Evolutionary conservation across 2,888 invertebrate species (phyloP), one percentile per base, ranked within the genome.

Genomic region (Eilema griseolum): DNA sequence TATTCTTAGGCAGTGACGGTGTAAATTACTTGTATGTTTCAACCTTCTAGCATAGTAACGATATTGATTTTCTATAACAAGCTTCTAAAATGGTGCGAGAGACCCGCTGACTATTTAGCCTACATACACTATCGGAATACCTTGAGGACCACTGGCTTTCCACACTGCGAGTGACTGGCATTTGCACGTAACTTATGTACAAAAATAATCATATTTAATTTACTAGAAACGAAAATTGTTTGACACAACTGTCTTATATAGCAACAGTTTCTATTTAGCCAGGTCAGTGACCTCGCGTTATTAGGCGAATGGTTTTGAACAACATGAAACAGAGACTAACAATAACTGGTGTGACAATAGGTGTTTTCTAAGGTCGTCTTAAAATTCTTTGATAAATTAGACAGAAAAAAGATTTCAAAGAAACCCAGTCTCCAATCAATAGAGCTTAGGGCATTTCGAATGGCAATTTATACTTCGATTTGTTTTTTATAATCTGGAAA

Each of bases 301-400:
- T 46, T n/a, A n/a, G 26, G 28, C 46, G n/a, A 67, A 61, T 67
- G 61, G n/a, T 61, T 28, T 67, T 31, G 7, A 41, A 31, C 46
- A 61, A 46, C 28, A 60, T 61, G n/a, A 61, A 67, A 67, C 46
- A 46, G 23, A 46, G 67, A 67, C 28, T 8, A 24, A 57, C 23
- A 24, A 14, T 16, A 24, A 59, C 12, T 14, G 23, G 57, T 24
- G 4, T 66, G 60, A 67, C 41, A 66, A 60, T 28, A 66, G 16
- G 33, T 23, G 33, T 23, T 65, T 65, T 64, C 16, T 52, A 26
- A 12, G n/a, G 31, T 28, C 23, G 10, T 46, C 23, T 46, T 41
- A 26, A n/a, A 11, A 16, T 31, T 5, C n/a, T 31, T 10, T 7
- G 20, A 20, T n/a, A 16, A 41, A 16, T 7, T 37, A 37, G 59